Percentiles rank a stretch among this genome's conserved stretches.
phyloP scores from a whole-genome alignment of 2,113 vertebrate species.

The Corythornis vintsioides region DNA sequence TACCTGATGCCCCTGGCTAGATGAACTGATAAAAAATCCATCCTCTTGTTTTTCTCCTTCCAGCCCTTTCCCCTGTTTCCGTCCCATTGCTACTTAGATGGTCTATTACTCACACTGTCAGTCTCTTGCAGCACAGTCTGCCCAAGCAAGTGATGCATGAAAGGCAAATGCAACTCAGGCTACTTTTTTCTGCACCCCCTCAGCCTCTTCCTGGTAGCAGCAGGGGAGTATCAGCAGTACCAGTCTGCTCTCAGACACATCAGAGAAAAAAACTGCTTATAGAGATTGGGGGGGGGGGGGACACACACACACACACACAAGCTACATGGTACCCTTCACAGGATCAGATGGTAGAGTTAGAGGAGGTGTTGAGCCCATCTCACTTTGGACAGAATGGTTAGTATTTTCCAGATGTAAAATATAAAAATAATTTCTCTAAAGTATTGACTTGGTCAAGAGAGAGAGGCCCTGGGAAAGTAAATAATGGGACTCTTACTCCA shows the following conservation, averaged over 20 bases:
- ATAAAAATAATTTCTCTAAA: not conserved
- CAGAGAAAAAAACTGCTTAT: not conserved
- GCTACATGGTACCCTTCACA: not conserved
- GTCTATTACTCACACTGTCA: not conserved
- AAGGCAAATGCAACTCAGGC: not conserved
- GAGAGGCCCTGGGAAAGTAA: not conserved
- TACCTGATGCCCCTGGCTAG: not conserved
- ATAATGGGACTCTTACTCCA: not conserved
- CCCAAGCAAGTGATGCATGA: not conserved
- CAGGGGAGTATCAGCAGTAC: not conserved
- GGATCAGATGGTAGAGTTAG: not conserved
- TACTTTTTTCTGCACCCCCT: not conserved
- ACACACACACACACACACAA: too few relatives aligned
- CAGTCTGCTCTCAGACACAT: not conserved
- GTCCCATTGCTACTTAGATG: not conserved
- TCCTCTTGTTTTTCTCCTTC: not conserved
- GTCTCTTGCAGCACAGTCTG: not conserved
- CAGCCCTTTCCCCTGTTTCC: not conserved
- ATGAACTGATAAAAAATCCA: not conserved
- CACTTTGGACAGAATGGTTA: not conserved
- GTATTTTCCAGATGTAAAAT: not conserved
- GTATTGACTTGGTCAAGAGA: not conserved
- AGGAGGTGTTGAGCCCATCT: not conserved
- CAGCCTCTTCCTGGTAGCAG: not conserved
- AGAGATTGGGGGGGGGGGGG: not conserved